Evolutionary conservation across 2,113 vertebrate species (phyloP).

Genomic region (Octodon degus): DNA sequence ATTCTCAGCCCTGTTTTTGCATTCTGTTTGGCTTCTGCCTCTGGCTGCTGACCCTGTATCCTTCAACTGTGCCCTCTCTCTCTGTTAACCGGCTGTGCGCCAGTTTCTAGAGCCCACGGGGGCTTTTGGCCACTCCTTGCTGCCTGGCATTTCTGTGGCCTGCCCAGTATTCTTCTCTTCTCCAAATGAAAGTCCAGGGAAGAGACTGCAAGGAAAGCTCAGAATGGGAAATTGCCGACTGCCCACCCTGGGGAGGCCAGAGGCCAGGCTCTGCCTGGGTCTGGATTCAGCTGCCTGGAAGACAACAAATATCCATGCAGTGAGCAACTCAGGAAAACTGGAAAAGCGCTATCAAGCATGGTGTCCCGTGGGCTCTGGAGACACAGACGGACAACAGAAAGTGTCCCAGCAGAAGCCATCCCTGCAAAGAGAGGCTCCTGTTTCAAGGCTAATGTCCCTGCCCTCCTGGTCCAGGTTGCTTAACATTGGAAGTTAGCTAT

Average conservation of each 20-base stretch:
- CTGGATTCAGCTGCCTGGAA: background rate
- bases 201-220: background rate
- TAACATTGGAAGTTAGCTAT: constrained; percentile 56
- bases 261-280: background rate
- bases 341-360: background rate
- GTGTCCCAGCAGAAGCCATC: background rate
- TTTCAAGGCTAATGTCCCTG: constrained; percentile 10
- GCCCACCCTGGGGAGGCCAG: background rate
- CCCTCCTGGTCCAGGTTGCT: constrained; percentile 41
- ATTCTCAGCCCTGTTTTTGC: background rate
- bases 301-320: background rate
- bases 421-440: background rate
- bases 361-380: background rate
- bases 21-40: background rate
- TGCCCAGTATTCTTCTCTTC: rapidly evolving
- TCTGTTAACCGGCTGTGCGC: background rate
- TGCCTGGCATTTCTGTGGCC: background rate
- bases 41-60: background rate
- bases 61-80: background rate
- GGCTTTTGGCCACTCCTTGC: background rate
- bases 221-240: background rate
- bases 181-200: background rate
- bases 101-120: background rate
- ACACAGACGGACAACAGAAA: rapidly evolving
- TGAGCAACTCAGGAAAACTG: background rate